Conservation (phyloP, 2,888 invertebrate species). For the Phoronis australis region DNA sequence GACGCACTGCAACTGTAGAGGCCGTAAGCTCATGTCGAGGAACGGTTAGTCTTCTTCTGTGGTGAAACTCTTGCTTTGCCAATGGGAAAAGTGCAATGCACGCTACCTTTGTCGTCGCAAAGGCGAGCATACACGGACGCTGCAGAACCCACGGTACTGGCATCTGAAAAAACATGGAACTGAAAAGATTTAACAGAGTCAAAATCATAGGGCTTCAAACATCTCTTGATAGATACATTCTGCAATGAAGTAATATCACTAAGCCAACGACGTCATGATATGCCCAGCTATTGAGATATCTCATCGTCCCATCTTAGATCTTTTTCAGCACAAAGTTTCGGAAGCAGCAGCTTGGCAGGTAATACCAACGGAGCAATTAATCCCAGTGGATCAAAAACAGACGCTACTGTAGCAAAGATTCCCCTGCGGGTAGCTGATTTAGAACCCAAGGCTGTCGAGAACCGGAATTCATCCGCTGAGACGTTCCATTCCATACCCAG, state of each 20-base stretch:
- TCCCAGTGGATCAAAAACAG: conserved; percentile 5
- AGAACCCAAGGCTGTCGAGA: not conserved
- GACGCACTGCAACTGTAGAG: not conserved
- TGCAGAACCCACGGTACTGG: conserved; percentile 1
- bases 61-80: conserved; percentile 5
- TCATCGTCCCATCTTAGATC: no score
- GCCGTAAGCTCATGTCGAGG: conserved; percentile 6
- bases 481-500: conserved; percentile 1
- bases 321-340: no score
- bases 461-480: not conserved
- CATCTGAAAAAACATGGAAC: conserved; percentile 6
- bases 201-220: conserved; percentile 1
- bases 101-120: not conserved
- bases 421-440: conserved; percentile 1
- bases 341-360: no score
- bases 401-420: not conserved
- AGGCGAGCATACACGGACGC: conserved; percentile 2
- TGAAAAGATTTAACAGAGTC: not conserved
- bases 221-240: conserved; percentile 5
- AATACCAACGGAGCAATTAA: not conserved
- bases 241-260: no score
- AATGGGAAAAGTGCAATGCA: conserved; percentile 3
- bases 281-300: no score
- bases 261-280: no score
- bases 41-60: conserved; percentile 1